Evolutionary conservation across 2,797 vertebrate genomes (phyloP).

Genomic region (Paedocypris micromegethes): DNA sequence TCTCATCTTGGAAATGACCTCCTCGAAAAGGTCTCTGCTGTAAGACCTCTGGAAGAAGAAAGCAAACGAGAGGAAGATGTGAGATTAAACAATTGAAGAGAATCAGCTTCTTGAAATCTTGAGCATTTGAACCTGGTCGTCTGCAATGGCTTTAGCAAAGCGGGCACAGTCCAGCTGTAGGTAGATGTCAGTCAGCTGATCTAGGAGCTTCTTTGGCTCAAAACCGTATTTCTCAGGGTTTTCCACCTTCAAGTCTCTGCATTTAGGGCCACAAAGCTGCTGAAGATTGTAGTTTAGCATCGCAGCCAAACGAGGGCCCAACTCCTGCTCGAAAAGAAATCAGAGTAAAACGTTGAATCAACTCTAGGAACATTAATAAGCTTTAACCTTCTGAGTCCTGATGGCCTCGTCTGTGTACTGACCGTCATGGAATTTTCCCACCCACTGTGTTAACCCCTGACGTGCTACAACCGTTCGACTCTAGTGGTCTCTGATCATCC

Average conservation of each 20-base stretch:
- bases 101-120: background rate
- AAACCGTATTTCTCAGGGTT: slow-evolving; percentile 98
- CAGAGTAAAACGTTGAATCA: background rate
- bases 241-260: slow-evolving; percentile 97
- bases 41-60: slow-evolving; percentile 80
- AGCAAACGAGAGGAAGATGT: background rate
- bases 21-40: slow-evolving; percentile 95
- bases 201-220: slow-evolving; percentile 97
- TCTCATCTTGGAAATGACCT: slow-evolving; percentile 97
- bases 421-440: too few relatives aligned
- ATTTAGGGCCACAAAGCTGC: slow-evolving; percentile 96
- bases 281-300: slow-evolving; percentile 99
- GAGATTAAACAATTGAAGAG: background rate
- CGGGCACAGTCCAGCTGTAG: slow-evolving; percentile 93
- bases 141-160: slow-evolving; percentile 96
- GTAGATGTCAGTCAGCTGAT: slow-evolving; percentile 98
- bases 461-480: too few relatives aligned
- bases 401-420: too few relatives aligned
- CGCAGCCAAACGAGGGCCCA: slow-evolving; percentile 92
- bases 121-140: slow-evolving; percentile 83
- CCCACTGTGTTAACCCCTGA: too few relatives aligned
- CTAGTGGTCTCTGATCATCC: too few relatives aligned
- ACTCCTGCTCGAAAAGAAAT: slow-evolving; percentile 70
- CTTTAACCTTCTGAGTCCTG: too few relatives aligned
- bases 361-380: too few relatives aligned